Evolutionary conservation across 2,888 invertebrate genomes (phyloP), one percentile per base, ranked within the genome.

Genomic region (Heliconius ethilla): DNA sequence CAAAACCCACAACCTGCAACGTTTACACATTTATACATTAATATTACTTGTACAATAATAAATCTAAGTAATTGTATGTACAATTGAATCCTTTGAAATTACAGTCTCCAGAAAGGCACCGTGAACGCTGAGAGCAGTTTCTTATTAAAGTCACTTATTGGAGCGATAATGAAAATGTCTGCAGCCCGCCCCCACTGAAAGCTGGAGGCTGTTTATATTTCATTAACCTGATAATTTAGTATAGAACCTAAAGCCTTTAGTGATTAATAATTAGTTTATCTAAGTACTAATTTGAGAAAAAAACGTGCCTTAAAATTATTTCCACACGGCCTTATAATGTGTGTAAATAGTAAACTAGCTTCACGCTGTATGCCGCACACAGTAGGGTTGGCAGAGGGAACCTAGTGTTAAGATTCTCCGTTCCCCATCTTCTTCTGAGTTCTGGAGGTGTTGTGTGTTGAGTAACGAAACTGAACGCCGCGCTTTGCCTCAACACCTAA

Each of bases 81-180:
- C 40, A 27, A 74, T 63, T 74, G 74, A 74, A 63, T 74, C 72
- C 33, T 65, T 45, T 45, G 62, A 63, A 76, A 73, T 67, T 67
- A 70, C 76, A 75, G 66, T 25, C 73, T 40, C 76, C 75, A 75
- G 65, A 70, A 73, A 79, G 65, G 25, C 65, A 66, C 69, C 72
- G 66, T 67, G 75, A 75, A 72, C 67, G 70, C 69, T 69, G 62
- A 75, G 67, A 78, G 82, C 81, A 81, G 77, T 82, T 83, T 84
- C 84, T 85, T 86, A 87, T 86, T 86, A 86, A 85, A 88, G 84
- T 85, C 86, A 83, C 85, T 87, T 77, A 67, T 77, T 77, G 86
- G 85, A 84, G 86, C 85, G 84, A 85, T 87, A 88, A 89, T 86
- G 85, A 85, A 86, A 84, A 84, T 83, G 83, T 81, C 81, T 84